These are phyloP conservation scores for Bombus picipes DNA, from an alignment of 1,140 invertebrate genomes.

Conservation along the genomic window DNA sequence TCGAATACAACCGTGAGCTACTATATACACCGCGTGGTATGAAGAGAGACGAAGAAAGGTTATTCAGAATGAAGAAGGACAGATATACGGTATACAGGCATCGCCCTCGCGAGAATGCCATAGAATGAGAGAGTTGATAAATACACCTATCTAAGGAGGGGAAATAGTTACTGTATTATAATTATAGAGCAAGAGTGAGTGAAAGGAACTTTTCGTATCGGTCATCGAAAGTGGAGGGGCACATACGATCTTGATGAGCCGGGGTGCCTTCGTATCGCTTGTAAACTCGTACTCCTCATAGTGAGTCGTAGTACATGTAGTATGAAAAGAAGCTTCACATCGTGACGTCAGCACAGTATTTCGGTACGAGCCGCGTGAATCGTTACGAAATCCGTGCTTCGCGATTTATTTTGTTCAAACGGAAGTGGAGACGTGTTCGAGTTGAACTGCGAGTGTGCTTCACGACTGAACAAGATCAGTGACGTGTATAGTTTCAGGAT, in stretches of 20 bases:
- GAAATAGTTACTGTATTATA: conserved; percentile 17
- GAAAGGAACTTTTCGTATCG: conserved; percentile 45
- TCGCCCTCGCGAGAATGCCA: not conserved
- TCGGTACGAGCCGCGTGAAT: conserved; percentile 9
- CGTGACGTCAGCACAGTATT: conserved; percentile 55
- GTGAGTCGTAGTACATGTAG: conserved; percentile 5
- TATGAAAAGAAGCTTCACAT: conserved; percentile 42
- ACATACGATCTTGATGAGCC: conserved; percentile 14
- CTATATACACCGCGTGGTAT: not conserved
- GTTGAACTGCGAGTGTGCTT: conserved; percentile 30
- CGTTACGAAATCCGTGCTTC: not conserved
- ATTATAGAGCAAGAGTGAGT: conserved; percentile 46
- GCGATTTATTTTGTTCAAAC: not conserved
- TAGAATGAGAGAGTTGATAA: conserved; percentile 2
- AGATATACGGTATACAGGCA: too few species aligned
- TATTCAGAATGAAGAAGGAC: too few species aligned
- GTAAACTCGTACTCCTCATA: conserved; percentile 34
- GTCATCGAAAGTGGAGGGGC: conserved; percentile 26
- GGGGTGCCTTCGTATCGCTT: conserved; percentile 27
- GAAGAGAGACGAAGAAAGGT: not conserved
- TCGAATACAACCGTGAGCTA: too few species aligned
- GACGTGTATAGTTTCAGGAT: not conserved
- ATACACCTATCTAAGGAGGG: not conserved
- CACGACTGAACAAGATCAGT: conserved; percentile 7
- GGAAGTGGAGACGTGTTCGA: conserved; percentile 30